Base-by-base conservation (phyloP, 2,888 invertebrate genomes). In the Helleia helle region DNA sequence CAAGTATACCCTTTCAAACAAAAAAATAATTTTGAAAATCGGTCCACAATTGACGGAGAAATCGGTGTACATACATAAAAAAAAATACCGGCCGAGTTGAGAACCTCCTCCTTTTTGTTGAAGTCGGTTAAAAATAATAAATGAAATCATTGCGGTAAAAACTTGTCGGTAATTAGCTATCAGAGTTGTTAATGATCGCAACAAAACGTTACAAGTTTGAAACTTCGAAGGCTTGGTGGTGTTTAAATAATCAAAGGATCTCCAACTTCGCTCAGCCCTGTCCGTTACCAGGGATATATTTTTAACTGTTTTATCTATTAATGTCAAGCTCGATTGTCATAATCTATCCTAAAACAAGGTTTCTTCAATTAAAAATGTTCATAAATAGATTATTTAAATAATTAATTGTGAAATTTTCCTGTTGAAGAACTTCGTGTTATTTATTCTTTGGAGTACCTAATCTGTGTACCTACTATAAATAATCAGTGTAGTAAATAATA, bases 301-400 rank as follows among this genome's bases (percentile, higher is more conserved):
- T 71, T 69, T 24, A 39, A 39, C 31, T 15, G 30, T 31, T 39
- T 30, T 66, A 61, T 70, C 59, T 56, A 51, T 34, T 34, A 34
- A 34, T 58, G 58, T 66, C 71, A 67, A 67, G 55, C 59, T 55
- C 58, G 63, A 61, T 66, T 62, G 67, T 67, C 64, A 67, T 74
- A 72, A 76, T 74, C 69, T 60, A 57, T 58, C 56, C 55, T 52
- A 64, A 70, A 71, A 71, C 69, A 72, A 72, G 67, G 66, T 63
- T 60, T 61, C 62, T 71, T 71, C 71, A 72, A 73, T 75, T 71
- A 70, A 71, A 68, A 65, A 65, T 63, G 43, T 58, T 71, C 69
- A 60, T 57, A 60, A 67, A 69, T 62, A 63, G n/a, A 58, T 55
- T 55, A 56, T 55, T 54, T 55, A 58, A 61, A 57, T 46, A 47